Base-by-base conservation (phyloP, 2,888 invertebrate species). In the Caenorhabditis drosophilae region DNA sequence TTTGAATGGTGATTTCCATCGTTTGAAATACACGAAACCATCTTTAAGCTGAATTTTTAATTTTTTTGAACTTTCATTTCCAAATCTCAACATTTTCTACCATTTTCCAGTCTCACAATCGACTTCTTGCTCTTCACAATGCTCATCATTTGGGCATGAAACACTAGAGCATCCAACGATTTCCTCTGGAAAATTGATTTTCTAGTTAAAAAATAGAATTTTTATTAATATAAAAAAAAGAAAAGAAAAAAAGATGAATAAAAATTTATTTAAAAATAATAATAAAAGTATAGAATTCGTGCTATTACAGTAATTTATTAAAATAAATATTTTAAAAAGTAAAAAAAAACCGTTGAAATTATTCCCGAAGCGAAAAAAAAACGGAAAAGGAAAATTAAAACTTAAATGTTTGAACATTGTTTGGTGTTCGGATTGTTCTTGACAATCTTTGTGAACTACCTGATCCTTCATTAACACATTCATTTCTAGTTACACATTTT, bases 21-120 rank as follows among this genome's bases (percentile, higher is more conserved):
- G 23, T 27, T 45, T 12, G 52, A 42, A 9, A 59, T 45, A 27
- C 59, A 59, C 1, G 59, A 42, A 1, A 59, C 59, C 1, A 40
- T 36, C n/a, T 36, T 41, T 44, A 53, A 38, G 26, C 57, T 57
- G 46, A 27, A 56, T n/a, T n/a, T n/a, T n/a, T n/a, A n/a, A n/a
- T n/a, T n/a, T n/a, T n/a, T n/a, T n/a, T n/a, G n/a, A 48, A 9
- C 2, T 11, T 20, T 22, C 35, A 16, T 36, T n/a, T 4, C n/a
- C 7, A 36, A 36, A n/a, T 36, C 4, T 9, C 7, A 4, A 36
- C n/a, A 36, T 4, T 36, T 12, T 36, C 4, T 36, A 52, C 52
- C 55, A 61, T 35, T 54, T 54, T n/a, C 50, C 46, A 1, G 16
- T 9, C 9, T 55, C 16, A 20, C 61, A 61, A n/a, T 40, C 41